phyloP scores from a whole-genome alignment of 1,140 invertebrate genomes.

The Lucilia sericata region DNA sequence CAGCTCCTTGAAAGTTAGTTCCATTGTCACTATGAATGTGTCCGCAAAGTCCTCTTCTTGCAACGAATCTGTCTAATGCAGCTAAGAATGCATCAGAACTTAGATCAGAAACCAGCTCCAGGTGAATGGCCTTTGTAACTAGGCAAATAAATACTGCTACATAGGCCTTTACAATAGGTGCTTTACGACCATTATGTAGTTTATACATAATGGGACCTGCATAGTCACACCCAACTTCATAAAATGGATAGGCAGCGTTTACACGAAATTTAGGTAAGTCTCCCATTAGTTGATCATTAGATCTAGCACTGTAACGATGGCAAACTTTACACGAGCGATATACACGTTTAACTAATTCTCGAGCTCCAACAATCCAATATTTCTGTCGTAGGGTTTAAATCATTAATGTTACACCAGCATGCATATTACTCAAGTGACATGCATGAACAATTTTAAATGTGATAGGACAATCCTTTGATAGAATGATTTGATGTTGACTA shows the following conservation, averaged over 20 bases:
- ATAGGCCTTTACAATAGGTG: background rate
- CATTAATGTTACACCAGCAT: background rate
- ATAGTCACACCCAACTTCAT: background rate
- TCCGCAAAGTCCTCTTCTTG: background rate
- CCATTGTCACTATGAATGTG: constrained; percentile 32
- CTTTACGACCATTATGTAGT: background rate
- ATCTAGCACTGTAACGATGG: background rate
- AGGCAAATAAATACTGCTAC: constrained; percentile 15
- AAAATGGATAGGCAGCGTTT: background rate
- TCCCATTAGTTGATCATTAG: background rate
- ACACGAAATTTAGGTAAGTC: background rate
- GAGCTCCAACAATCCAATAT: background rate
- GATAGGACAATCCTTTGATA: background rate
- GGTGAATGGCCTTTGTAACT: background rate
- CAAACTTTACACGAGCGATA: background rate
- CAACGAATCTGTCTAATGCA: background rate
- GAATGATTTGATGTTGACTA: constrained; percentile 1
- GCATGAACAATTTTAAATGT: background rate
- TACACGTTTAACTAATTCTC: background rate
- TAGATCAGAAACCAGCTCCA: background rate
- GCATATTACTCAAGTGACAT: background rate
- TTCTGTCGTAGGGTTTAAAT: background rate
- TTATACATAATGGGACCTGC: constrained; percentile 18
- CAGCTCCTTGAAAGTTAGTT: constrained; percentile 20
- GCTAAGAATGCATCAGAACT: background rate